Evolutionary conservation across 53 echinoderm and acorn worm species (phyloP), one percentile per base, ranked within the genome.

Genomic region (Holothuria scabra): DNA sequence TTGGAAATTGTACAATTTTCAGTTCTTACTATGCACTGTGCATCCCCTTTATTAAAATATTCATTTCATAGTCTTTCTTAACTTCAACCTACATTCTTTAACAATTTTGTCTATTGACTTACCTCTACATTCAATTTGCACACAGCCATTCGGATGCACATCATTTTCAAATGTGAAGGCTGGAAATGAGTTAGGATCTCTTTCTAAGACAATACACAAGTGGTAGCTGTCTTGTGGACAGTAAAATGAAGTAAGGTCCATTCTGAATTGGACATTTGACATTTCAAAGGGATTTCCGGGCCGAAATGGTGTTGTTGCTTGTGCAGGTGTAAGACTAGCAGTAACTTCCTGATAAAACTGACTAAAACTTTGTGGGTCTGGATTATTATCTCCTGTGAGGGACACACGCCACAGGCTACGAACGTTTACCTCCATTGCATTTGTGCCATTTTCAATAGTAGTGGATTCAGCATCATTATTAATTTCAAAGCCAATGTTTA

Each of bases 391-490:
- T 29, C 62, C 82, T 4, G 46, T 41, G 60, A 81, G 37, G 13
- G 62, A 64, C 4, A 81, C 82, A 20, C 14, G 19, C 82, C 82
- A 81, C 60, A 81, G 12, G 44, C 46, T 59, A 12, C 82, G 60
- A 35, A 64, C 62, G 63, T 33, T 25, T 46, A 12, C 12, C 11
- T 4, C 8, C 13, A 2, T 8, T 11, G 82, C 63, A 38, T 81
- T 81, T 64, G 12, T 64, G 31, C 48, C 28, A 32, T 46, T 81
- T 28, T 62, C 64, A 12, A 81, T 28, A 12, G 65, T 81, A n/a
- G 82, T 81, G 3, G 62, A 33, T 21, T 18, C 38, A 13, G n/a
- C 18, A n/a, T 61, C 37, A 7, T 35, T 38, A 12, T 62, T 28
- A 22, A 29, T 48, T 33, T 28, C 10, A 21, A 81, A 28, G 82